Percentiles rank a stretch among this genome's conserved stretches.
Evolutionary conservation across 1,140 invertebrate species (phyloP).

Genomic region (Heterodera schachtii): DNA sequence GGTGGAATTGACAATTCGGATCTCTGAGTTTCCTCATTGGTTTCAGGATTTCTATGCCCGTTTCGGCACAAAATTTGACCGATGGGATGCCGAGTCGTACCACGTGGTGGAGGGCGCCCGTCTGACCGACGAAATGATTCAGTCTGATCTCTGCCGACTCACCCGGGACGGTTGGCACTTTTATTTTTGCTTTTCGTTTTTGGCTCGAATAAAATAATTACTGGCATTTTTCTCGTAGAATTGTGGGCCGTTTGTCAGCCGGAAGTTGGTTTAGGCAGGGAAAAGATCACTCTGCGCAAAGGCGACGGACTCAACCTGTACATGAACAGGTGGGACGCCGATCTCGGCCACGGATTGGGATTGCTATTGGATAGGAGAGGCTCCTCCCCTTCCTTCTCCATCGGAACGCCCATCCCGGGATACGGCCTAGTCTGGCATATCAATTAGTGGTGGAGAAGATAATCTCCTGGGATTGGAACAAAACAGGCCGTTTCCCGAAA

Average conservation of each 20-base stretch:
- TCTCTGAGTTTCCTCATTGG: background rate
- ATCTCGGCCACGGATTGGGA: no score
- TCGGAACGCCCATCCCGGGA: no score
- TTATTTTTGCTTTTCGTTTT: background rate
- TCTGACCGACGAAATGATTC: slow-evolving; percentile 57
- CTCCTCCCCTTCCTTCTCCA: no score
- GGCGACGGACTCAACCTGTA: slow-evolving; percentile 88
- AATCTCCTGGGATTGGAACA: no score
- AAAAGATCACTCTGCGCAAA: slow-evolving; percentile 76
- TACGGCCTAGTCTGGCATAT: no score
- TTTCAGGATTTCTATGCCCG: slow-evolving; percentile 66
- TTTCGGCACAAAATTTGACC: slow-evolving; percentile 83
- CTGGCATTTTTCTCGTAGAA: background rate
- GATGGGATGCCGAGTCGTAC: slow-evolving; percentile 86
- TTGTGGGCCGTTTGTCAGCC: slow-evolving; percentile 12
- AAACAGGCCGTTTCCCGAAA: no score
- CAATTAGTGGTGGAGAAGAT: no score
- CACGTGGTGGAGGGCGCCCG: slow-evolving; percentile 72
- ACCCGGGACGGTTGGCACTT: slow-evolving; percentile 71
- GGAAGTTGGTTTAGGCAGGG: background rate
- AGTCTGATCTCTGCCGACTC: slow-evolving; percentile 70
- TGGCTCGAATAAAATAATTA: background rate
- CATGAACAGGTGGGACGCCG: slow-evolving; percentile 72
- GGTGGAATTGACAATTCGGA: background rate
- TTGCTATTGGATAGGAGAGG: no score